Percentiles rank a stretch among this genome's conserved stretches.
phyloP scores from a whole-genome alignment of 2,888 invertebrate species.

The Leptogaster cylindrica region DNA sequence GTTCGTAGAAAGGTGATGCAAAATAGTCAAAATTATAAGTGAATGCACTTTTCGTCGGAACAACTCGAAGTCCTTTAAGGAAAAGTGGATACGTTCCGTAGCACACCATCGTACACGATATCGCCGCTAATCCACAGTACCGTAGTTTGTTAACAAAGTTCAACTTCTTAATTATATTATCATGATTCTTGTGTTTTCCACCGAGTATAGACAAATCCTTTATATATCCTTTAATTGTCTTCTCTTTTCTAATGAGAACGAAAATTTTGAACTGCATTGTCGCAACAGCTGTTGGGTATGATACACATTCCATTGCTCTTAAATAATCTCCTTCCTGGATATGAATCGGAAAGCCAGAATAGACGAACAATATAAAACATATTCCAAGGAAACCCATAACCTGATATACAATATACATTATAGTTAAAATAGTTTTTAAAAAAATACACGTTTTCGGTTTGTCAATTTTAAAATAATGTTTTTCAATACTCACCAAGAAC shows the following conservation, averaged over 20 bases:
- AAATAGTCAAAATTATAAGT: constrained; percentile 1
- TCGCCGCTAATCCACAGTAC: not conserved
- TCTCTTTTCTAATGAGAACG: not conserved
- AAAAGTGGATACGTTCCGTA: constrained; percentile 22
- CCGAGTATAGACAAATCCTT: not conserved
- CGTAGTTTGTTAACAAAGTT: not conserved
- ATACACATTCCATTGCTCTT: not conserved
- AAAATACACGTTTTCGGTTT: too few relatives aligned
- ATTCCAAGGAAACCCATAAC: not conserved
- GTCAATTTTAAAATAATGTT: too few relatives aligned
- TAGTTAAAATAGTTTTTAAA: too few relatives aligned
- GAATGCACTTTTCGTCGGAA: constrained; percentile 13
- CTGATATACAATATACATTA: not conserved
- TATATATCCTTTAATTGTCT: not conserved
- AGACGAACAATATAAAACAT: not conserved
- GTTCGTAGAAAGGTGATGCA: constrained; percentile 1
- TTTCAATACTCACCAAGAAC: too few relatives aligned
- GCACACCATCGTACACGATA: not conserved
- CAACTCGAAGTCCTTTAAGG: not conserved
- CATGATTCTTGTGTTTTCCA: not conserved
- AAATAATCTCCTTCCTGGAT: not conserved
- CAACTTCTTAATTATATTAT: not conserved
- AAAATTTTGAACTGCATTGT: constrained; percentile 22
- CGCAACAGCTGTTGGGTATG: constrained; percentile 15
- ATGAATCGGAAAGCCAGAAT: constrained; percentile 23